Conservation (phyloP, 2,113 vertebrate genomes). For the Anthoscopus minutus region DNA sequence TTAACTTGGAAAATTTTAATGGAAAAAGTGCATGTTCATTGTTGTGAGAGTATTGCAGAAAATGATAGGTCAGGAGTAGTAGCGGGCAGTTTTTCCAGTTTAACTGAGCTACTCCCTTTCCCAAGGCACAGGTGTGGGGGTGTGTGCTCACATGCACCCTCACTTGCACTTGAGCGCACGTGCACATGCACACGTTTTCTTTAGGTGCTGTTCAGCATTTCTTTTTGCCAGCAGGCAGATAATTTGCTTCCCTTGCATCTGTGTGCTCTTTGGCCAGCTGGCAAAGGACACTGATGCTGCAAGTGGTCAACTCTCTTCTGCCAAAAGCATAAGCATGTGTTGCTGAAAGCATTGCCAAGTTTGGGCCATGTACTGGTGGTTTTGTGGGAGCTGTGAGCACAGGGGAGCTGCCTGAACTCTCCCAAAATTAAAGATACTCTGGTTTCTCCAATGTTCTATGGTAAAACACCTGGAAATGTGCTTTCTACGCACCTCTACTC, state of each 20-base stretch:
- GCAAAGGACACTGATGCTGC: conserved; percentile 43
- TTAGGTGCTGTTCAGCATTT: conserved; percentile 34
- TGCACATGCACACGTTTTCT: background rate
- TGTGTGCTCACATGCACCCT: background rate
- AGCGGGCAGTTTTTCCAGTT: background rate
- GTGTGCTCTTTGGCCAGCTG: conserved; percentile 52
- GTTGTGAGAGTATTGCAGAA: background rate
- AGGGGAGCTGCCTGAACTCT: background rate
- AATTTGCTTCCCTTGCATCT: conserved; percentile 57
- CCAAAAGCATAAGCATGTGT: conserved; percentile 56
- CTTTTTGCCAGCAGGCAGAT: conserved; percentile 26
- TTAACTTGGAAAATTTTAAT: background rate
- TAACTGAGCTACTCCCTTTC: background rate
- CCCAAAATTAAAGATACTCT: background rate
- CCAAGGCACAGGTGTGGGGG: background rate
- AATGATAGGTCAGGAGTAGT: background rate
- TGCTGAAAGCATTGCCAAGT: conserved; percentile 27
- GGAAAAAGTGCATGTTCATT: background rate
- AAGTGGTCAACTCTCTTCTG: conserved; percentile 32
- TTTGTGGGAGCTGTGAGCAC: background rate
- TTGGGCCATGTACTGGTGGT: background rate
- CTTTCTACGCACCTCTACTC: background rate
- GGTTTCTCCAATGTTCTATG: background rate
- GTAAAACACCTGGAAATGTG: background rate
- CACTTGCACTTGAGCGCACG: accelerated